phyloP scores from a whole-genome alignment of 2,113 vertebrate species.

The Nesoenas mayeri region DNA sequence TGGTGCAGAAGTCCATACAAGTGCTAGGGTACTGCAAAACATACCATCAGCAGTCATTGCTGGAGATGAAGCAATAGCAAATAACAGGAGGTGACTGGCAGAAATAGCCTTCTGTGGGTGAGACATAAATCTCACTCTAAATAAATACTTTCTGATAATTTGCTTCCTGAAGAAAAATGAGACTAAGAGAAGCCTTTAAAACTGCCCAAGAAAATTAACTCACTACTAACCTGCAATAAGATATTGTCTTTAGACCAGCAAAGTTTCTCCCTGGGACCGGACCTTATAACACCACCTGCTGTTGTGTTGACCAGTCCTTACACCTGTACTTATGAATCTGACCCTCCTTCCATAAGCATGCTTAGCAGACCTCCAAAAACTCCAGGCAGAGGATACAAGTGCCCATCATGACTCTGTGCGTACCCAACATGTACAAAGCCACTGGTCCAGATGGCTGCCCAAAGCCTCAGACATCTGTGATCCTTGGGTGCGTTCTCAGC shows the following conservation, averaged over 20 bases:
- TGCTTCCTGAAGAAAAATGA: background rate
- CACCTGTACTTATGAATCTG: background rate
- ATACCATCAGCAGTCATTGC: too few species aligned
- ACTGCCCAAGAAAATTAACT: background rate
- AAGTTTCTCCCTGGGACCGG: background rate
- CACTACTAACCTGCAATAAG: background rate
- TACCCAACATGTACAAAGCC: background rate
- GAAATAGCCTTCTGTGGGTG: background rate
- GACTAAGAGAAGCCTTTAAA: background rate
- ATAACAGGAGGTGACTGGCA: background rate
- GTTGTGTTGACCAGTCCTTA: background rate
- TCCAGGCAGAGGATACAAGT: background rate
- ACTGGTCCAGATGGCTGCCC: rapidly evolving
- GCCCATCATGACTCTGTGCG: background rate
- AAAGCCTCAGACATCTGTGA: background rate
- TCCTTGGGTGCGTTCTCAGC: background rate
- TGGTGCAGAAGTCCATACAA: background rate
- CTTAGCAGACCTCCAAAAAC: background rate
- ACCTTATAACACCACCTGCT: background rate
- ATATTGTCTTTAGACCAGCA: background rate
- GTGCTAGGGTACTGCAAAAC: background rate
- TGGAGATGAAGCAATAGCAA: background rate
- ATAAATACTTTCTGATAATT: background rate
- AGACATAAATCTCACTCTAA: background rate
- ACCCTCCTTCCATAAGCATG: background rate